Evolutionary conservation across 1,140 invertebrate genomes (phyloP).

Genomic region (Cyrtorhinus lividipennis): DNA sequence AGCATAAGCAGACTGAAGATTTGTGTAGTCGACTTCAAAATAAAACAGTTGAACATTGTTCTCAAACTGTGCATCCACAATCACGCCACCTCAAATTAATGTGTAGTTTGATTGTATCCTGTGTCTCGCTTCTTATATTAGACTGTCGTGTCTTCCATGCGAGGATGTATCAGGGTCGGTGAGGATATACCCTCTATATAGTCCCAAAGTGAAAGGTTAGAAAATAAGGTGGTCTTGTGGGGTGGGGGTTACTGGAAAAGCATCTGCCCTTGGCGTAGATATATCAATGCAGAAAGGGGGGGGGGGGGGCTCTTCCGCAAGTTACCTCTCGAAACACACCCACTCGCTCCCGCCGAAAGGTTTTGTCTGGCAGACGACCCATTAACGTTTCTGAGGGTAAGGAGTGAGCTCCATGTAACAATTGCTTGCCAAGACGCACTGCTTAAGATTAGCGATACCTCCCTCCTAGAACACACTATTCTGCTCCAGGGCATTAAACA

Average conservation of each 20-base stretch:
- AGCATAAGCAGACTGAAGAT: too few relatives aligned
- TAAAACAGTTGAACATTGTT: too few relatives aligned
- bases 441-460: constrained; percentile 4
- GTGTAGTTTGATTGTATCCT: too few relatives aligned
- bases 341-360: not conserved
- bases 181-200: too few relatives aligned
- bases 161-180: too few relatives aligned
- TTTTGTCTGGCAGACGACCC: constrained; percentile 7
- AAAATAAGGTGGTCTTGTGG: not conserved
- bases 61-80: too few relatives aligned
- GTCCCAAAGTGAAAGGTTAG: too few relatives aligned
- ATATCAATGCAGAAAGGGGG: too few relatives aligned
- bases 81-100: too few relatives aligned
- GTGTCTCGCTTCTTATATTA: too few relatives aligned
- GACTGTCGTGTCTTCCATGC: too few relatives aligned
- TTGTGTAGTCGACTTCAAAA: too few relatives aligned
- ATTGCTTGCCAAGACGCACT: constrained; percentile 5
- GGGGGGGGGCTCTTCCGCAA: not conserved
- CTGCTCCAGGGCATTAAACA: not conserved
- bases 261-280: constrained; percentile 1
- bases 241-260: not conserved
- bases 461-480: not conserved
- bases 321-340: constrained; percentile 9
- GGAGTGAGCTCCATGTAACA: not conserved
- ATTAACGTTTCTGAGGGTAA: not conserved